A percentile compares a stretch with the other conserved stretches of the same genome.
These are phyloP conservation scores for Pteronotus mesoamericanus DNA, from an alignment of 2,797 vertebrate species.

Conservation along the genomic window DNA sequence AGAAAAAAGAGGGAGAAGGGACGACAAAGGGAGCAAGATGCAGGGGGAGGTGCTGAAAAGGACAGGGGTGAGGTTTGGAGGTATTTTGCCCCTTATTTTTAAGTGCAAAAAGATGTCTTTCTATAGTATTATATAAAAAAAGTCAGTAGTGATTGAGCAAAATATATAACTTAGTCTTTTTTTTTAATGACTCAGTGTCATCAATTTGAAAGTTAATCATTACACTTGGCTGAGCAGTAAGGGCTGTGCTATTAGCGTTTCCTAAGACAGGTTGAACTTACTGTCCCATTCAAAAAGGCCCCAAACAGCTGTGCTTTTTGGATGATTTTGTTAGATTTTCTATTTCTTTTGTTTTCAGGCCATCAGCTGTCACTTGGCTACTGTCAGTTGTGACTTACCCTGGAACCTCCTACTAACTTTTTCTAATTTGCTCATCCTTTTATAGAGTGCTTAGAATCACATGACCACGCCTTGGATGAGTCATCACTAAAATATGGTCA, in stretches of 20 bases:
- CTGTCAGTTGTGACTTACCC: neutral
- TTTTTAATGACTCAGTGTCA: neutral
- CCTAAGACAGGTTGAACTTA: neutral
- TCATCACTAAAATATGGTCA: neutral
- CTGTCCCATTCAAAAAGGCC: neutral
- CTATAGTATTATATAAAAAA: neutral
- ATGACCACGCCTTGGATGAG: neutral
- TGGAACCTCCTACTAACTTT: neutral
- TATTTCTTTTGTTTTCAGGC: neutral
- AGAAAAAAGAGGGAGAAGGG: neutral
- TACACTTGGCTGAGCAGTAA: neutral
- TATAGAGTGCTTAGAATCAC: neutral
- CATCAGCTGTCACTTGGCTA: neutral
- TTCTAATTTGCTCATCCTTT: neutral
- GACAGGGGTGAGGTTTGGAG: neutral
- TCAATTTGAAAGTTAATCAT: neutral
- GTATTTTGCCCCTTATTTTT: neutral
- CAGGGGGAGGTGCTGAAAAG: neutral
- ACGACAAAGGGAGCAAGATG: neutral
- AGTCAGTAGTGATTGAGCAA: neutral
- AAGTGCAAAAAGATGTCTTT: neutral
- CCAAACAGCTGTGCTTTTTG: neutral
- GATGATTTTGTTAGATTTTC: neutral
- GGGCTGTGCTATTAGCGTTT: neutral
- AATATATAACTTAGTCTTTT: neutral